Evolutionary conservation across 2,113 vertebrate genomes (phyloP).

Genomic region (Eublepharis macularius): DNA sequence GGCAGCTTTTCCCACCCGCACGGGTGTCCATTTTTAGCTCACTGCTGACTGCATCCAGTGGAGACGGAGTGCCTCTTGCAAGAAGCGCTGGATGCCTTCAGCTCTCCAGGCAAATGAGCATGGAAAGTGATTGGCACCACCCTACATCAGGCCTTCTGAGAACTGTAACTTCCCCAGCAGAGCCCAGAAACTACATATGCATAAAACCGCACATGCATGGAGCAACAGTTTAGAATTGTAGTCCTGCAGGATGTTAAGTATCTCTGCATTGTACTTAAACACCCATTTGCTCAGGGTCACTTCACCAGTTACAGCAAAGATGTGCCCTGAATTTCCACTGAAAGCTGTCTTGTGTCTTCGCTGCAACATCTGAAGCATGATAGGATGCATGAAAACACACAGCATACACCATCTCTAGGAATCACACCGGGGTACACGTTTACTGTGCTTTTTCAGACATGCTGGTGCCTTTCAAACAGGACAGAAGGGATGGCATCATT

Average conservation of each 20-base stretch:
- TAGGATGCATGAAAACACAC: not conserved
- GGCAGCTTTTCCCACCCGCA: not conserved
- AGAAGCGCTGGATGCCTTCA: not conserved
- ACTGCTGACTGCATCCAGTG: not conserved
- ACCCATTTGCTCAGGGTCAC: not conserved
- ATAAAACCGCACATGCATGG: not conserved
- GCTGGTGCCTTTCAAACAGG: not conserved
- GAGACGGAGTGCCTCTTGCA: not conserved
- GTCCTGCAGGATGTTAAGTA: not conserved
- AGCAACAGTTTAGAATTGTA: constrained; percentile 6
- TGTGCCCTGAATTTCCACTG: not conserved
- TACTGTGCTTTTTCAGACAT: not conserved
- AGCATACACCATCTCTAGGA: not conserved
- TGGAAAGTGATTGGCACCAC: not conserved
- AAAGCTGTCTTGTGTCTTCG: not conserved
- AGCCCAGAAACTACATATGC: not conserved
- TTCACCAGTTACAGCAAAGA: not conserved
- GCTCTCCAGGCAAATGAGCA: not conserved
- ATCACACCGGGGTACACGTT: not conserved
- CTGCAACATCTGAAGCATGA: too few relatives aligned
- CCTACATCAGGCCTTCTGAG: not conserved
- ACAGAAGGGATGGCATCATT: not conserved
- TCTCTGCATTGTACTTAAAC: not conserved
- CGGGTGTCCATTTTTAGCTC: not conserved
- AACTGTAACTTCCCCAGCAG: not conserved